These are phyloP conservation scores for Solea senegalensis DNA, from an alignment of 2,113 vertebrate genomes.

Conservation along the genomic window DNA sequence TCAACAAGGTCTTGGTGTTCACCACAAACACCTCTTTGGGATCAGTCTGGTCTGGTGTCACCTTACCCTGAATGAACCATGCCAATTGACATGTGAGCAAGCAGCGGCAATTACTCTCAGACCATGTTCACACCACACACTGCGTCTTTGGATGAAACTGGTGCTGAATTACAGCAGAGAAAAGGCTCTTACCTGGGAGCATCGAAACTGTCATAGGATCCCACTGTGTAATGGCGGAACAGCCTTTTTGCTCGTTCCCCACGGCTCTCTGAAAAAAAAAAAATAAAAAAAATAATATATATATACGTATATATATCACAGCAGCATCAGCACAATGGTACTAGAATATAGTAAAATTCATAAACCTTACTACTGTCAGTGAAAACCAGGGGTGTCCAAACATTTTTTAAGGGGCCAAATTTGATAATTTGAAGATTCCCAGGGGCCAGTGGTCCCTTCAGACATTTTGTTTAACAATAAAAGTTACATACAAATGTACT, in stretches of 20 bases:
- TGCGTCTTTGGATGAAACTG: background rate
- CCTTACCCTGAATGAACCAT: background rate
- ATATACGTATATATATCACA: background rate
- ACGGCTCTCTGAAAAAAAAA: constrained; percentile 86
- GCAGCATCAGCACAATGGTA: background rate
- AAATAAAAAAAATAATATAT: constrained; percentile 19
- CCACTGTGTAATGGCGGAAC: constrained; percentile 94
- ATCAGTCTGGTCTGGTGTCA: too few relatives aligned
- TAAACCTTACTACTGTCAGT: too few relatives aligned
- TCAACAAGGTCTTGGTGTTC: too few relatives aligned
- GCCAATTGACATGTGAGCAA: background rate
- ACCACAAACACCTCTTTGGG: background rate
- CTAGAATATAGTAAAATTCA: too few relatives aligned
- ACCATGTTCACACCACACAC: background rate
- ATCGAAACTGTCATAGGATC: constrained; percentile 94
- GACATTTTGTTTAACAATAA: too few relatives aligned
- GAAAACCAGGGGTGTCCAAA: too few relatives aligned
- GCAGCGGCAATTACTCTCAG: background rate
- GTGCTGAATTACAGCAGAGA: background rate
- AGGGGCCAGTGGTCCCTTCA: too few relatives aligned
- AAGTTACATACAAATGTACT: too few relatives aligned
- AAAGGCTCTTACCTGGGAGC: constrained; percentile 87
- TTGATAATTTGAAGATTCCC: too few relatives aligned
- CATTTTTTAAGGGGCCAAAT: too few relatives aligned
- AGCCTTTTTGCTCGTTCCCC: constrained; percentile 91